Evolutionary conservation across 2,113 vertebrate species (phyloP).

Genomic region (Pelvicachromis taeniatus): DNA sequence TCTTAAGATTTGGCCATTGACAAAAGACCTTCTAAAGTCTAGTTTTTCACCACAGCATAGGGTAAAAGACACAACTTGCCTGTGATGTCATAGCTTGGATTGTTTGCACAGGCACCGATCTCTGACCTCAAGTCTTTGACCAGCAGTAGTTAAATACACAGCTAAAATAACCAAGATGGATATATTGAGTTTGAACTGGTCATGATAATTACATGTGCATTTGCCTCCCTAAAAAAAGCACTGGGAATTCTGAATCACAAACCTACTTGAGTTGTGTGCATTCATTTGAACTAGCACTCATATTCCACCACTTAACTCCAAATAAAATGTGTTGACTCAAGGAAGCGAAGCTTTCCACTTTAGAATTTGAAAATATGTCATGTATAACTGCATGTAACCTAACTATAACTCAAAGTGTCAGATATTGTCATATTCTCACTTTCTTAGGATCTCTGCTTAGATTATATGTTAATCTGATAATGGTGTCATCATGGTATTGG

Average conservation of each 20-base stretch:
- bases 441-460: not conserved
- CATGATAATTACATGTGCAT: not conserved
- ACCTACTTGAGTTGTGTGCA: constrained; percentile 1
- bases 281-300: not conserved
- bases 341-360: not conserved
- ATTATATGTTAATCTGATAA: constrained; percentile 31
- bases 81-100: constrained; percentile 43
- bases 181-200: constrained; percentile 15
- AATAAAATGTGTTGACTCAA: not conserved
- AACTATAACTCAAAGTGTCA: not conserved
- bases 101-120: not conserved
- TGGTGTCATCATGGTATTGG: constrained; percentile 4
- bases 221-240: not conserved
- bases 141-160: constrained; percentile 13
- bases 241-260: not conserved
- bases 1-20: constrained; percentile 2
- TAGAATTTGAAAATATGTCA: not conserved
- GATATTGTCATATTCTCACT: not conserved
- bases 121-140: constrained; percentile 34
- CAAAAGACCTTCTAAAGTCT: constrained; percentile 15
- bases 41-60: not conserved
- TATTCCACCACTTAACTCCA: not conserved
- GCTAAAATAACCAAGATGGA: constrained; percentile 20
- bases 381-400: not conserved
- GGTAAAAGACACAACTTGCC: constrained; percentile 14